Evolutionary conservation across 2,888 invertebrate genomes (phyloP).

Genomic region (Abscondita cerata): DNA sequence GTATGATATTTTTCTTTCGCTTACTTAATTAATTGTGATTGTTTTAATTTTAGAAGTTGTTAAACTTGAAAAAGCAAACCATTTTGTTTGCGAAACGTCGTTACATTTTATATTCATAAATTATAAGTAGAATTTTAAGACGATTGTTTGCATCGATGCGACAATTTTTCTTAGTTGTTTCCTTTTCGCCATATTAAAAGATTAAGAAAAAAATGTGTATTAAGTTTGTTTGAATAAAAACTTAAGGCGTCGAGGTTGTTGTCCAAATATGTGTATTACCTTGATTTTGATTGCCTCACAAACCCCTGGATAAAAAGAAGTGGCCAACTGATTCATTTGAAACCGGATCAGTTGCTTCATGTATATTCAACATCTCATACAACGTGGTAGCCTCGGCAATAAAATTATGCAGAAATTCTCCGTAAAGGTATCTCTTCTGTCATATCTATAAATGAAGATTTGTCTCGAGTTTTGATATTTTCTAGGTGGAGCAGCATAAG

Average conservation of each 20-base stretch:
- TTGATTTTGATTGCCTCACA: not conserved
- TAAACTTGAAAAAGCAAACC: too few relatives aligned
- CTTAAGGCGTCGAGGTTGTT: not conserved
- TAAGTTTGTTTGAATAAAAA: not conserved
- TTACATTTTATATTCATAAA: too few relatives aligned
- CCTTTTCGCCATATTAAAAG: not conserved
- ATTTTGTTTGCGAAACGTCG: too few relatives aligned
- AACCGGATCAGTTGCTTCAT: not conserved
- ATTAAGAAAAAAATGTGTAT: not conserved
- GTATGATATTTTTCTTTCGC: too few relatives aligned
- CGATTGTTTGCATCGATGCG: too few relatives aligned
- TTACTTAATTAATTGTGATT: too few relatives aligned
- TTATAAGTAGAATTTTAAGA: too few relatives aligned
- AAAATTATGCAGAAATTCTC: not conserved
- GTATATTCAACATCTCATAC: not conserved
- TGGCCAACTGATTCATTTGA: not conserved
- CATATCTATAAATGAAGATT: not conserved
- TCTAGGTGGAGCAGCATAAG: not conserved
- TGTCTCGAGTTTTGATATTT: not conserved
- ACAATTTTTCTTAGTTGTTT: too few relatives aligned
- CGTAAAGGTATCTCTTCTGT: not conserved
- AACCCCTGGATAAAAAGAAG: not conserved
- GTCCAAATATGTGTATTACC: not conserved
- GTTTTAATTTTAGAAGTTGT: too few relatives aligned
- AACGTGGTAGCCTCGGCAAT: not conserved